Evolutionary conservation across 2,888 invertebrate genomes (phyloP), one percentile per base, ranked within the genome.

Genomic region (Pteria penguin): DNA sequence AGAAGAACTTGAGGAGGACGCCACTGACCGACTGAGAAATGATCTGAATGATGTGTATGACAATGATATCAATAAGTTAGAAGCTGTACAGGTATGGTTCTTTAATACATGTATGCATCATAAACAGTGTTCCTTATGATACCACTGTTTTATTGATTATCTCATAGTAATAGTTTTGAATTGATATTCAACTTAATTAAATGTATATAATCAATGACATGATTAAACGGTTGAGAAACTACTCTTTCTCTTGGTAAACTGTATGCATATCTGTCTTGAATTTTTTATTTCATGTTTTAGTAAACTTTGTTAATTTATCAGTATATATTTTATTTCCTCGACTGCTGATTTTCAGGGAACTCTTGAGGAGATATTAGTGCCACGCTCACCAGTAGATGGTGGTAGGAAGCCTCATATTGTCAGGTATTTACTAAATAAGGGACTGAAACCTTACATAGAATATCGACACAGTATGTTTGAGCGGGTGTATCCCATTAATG

Each of bases 1-100:
- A 60, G 90, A 91, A 69, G 91, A 92, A 75, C 79, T 86, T n/a
- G 91, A 91, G 72, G 91, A 91, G 70, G 92, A 92, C 82, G 92
- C 91, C 18, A 86, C 81, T 29, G 92, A 92, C 75, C 85, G 90
- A 76, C 89, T 92, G 82, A 89, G 86, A 71, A 91, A 88, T 80
- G 91, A 91, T 31, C 78, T 91, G 26, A 88, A 84, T 76, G 91
- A 91, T 69, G 77, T 89, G 32, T 92, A 87, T 81, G 91, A 92
- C 65, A 89, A 87, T 75, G 91, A 92, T 71, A 85, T 86, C 24
- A 90, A 90, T 80, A 83, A 85, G 62, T 80, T 91, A 31, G 84
- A 86, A 18, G 85, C 84, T 71, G 90, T 91, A 29, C 86, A 88
- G 84, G 90, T 90, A 75, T 63, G 76, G 26, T 27, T 27, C 27